Evolutionary conservation across 2,113 vertebrate genomes (phyloP), one percentile per base, ranked within the genome.

Genomic region (Prolemur simus): DNA sequence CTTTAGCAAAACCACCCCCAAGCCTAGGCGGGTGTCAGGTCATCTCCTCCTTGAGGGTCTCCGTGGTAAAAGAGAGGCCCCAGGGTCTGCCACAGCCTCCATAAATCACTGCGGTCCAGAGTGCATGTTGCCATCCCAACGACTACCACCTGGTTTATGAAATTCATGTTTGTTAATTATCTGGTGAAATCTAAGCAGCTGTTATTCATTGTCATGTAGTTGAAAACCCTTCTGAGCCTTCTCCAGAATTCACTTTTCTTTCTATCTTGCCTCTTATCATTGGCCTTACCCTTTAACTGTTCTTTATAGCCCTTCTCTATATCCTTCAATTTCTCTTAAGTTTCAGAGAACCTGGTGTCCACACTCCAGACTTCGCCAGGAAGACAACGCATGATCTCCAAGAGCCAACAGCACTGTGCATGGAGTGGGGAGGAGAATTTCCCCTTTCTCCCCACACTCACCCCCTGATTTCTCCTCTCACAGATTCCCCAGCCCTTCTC

Each of bases 371-470:
- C 23, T 58, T 69, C 18, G 15, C 23, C 25, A 42, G 39, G 20
- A 2, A 23, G 64, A 29, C 7, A 45, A 29, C 58, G n/a, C 45
- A 54, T 20, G 32, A 1, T 52, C 58, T 81, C 14, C 5, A 3
- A 47, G 63, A 39, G 52, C 34, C 71, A 17, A 0, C 0, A 14
- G 37, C 47, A 4, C 20, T 60, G 45, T 15, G 63, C 74, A 8
- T 8, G 8, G 39, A 25, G 27, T 9, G 6, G 11, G 47, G 66
- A 63, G 45, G 58, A 49, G 34, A 20, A 4, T 45, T 10, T 6
- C 6, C 1, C 58, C 23, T 13, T 85, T 20, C 0, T 9, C 15
- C 49, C 17, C 29, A 8, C 6, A 20, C 14, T 29, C 12, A 0
- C 2, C 13, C 23, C n/a, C 13, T 29, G 18, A 34, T 37, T 68